Evolutionary conservation across 2,888 invertebrate genomes (phyloP), one percentile per base, ranked within the genome.

Genomic region (Subacronicta megacephala): DNA sequence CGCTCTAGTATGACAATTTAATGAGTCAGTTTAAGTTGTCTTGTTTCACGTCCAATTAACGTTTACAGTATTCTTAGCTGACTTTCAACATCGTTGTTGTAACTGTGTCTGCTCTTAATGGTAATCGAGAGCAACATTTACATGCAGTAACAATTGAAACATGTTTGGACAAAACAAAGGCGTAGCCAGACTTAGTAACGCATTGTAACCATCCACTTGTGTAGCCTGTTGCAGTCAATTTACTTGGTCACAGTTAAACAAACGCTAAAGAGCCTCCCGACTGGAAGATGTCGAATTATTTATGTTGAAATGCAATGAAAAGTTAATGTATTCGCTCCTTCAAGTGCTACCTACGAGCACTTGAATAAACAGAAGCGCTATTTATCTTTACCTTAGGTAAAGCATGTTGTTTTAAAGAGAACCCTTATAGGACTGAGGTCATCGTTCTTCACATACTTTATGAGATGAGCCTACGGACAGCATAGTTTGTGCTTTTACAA

Each of bases 151-250:
- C 86, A 86, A 88, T 85, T 82, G 86, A 80, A 85, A 85, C 84
- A 83, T 83, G 84, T 83, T 84, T 81, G 73, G 84, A 87, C 88
- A 81, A 85, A 85, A 90, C 88, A 90, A 90, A 89, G 86, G 85
- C 84, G 80, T 83, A 82, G 74, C 80, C 77, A 62, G 76, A 62
- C 66, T 62, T 65, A 68, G 73, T 72, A 75, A 75, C 61, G 65
- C 63, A 78, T 75, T 77, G 75, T 78, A 61, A 61, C 59, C 54
- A 63, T 64, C 65, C 58, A 70, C 65, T 75, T 66, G 55, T 58
- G 35, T 62, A 52, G 57, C 61, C 41, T 57, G 40, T 40, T 42
- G 57, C 59, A 68, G 65, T 65, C 58, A 64, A 60, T 68, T 61
- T 59, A 64, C 59, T 59, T 68, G 61, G 63, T 63, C 56, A 51